Percentiles rank a stretch among this genome's conserved stretches.
phyloP scores from a whole-genome alignment of 1,140 invertebrate species.

The Drosophila obscura region DNA sequence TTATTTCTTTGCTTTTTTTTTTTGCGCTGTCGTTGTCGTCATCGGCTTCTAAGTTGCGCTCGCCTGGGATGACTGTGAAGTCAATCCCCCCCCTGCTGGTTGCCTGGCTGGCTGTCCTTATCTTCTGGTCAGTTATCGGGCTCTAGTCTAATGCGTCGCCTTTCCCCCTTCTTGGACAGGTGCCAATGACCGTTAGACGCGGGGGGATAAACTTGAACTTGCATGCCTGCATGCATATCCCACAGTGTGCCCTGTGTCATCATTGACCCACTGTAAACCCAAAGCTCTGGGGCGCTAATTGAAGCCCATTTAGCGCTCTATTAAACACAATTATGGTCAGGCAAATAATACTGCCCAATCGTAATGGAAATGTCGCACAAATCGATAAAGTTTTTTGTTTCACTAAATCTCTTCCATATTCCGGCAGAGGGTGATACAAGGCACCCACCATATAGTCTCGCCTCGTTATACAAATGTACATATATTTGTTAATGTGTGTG shows the following conservation, averaged over 20 bases:
- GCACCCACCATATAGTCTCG: constrained; percentile 34
- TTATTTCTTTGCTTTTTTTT: constrained; percentile 78
- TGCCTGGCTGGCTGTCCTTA: neutral
- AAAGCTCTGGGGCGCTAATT: constrained; percentile 64
- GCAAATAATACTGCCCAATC: constrained; percentile 11
- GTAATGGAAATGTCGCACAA: constrained; percentile 39
- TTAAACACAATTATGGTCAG: constrained; percentile 73
- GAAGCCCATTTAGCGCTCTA: constrained; percentile 78
- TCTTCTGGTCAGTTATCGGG: constrained; percentile 5
- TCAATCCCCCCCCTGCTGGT: constrained; percentile 1
- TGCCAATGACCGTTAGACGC: constrained; percentile 42
- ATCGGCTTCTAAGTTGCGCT: constrained; percentile 36
- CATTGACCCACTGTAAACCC: constrained; percentile 20
- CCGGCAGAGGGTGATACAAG: constrained; percentile 11
- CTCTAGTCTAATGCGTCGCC: no score
- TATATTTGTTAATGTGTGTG: neutral
- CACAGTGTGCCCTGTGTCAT: neutral
- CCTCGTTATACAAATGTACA: neutral
- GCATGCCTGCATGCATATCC: constrained; percentile 29
- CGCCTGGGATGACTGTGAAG: constrained; percentile 2
- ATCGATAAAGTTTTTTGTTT: constrained; percentile 47
- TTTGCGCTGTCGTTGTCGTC: constrained; percentile 54
- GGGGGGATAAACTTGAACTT: constrained; percentile 55
- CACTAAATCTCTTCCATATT: constrained; percentile 6
- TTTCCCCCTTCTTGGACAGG: constrained; percentile 16